phyloP scores from a whole-genome alignment of 2,888 invertebrate species.

The Hydrotaea diabolus region DNA sequence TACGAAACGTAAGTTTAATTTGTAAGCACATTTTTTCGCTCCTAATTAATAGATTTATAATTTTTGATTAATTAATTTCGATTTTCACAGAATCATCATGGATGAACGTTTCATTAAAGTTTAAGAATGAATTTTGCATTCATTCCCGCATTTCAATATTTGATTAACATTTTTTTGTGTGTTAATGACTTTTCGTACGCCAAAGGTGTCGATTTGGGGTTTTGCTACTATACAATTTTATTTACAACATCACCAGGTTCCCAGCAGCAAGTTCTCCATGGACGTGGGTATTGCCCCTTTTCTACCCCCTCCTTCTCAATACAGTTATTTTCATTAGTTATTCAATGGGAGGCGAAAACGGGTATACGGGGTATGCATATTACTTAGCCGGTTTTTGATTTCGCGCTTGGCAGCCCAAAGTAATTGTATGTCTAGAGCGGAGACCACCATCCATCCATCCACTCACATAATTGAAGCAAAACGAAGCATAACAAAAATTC shows the following conservation, averaged over 20 bases:
- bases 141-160: background rate
- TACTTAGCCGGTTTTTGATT: background rate
- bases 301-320: too few species aligned
- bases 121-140: background rate
- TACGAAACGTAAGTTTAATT: background rate
- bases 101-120: background rate
- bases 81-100: background rate
- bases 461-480: conserved; percentile 22
- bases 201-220: conserved; percentile 17
- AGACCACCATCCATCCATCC: background rate
- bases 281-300: background rate
- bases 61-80: background rate
- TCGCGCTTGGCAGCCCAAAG: conserved; percentile 15
- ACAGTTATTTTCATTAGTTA: conserved; percentile 47
- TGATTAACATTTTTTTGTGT: background rate
- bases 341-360: background rate
- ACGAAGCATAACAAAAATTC: background rate
- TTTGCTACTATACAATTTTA: background rate
- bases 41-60: background rate
- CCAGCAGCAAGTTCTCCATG: background rate
- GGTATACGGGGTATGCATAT: background rate
- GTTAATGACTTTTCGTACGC: background rate
- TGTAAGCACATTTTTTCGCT: background rate
- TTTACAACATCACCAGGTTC: background rate
- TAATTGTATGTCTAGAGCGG: conserved; percentile 22